A percentile compares a stretch with the other conserved stretches of the same genome.
phyloP scores from a whole-genome alignment of 2,113 vertebrate genomes.

The Glareola pratincola region DNA sequence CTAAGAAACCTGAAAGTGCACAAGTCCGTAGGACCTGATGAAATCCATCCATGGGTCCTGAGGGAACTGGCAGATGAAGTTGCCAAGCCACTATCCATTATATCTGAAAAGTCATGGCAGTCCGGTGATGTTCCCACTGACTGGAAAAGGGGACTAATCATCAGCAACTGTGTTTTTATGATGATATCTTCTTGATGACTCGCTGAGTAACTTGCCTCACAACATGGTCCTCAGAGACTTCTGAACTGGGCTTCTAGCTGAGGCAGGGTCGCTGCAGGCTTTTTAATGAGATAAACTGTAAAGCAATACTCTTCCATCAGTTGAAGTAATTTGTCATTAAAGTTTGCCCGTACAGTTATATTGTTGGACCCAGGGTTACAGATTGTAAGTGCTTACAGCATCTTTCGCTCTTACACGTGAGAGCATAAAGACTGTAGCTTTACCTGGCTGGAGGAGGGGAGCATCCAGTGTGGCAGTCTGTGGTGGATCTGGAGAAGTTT shows the following conservation, averaged over 20 bases:
- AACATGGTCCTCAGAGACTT: neutral
- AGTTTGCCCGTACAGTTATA: neutral
- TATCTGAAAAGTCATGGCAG: neutral
- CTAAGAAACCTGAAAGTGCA: neutral
- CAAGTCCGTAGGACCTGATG: neutral
- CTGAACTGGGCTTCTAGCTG: neutral
- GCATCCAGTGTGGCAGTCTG: neutral
- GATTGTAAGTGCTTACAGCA: neutral
- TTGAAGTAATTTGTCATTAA: neutral
- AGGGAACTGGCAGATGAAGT: neutral
- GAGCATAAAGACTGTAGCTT: neutral
- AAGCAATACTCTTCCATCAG: neutral
- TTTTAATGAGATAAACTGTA: neutral
- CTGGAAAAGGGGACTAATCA: neutral
- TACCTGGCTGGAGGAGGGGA: neutral
- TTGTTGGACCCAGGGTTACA: neutral
- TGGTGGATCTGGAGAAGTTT: neutral
- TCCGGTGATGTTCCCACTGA: neutral
- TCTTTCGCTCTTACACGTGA: neutral
- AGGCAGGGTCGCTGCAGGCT: neutral
- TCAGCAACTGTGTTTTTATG: neutral
- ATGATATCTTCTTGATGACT: neutral
- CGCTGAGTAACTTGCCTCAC: neutral
- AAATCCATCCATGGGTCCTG: neutral
- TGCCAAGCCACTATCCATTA: neutral